A percentile compares a stretch with the other conserved stretches of the same genome.
phyloP scores from a whole-genome alignment of 2,113 vertebrate species.

The Sylvia atricapilla region DNA sequence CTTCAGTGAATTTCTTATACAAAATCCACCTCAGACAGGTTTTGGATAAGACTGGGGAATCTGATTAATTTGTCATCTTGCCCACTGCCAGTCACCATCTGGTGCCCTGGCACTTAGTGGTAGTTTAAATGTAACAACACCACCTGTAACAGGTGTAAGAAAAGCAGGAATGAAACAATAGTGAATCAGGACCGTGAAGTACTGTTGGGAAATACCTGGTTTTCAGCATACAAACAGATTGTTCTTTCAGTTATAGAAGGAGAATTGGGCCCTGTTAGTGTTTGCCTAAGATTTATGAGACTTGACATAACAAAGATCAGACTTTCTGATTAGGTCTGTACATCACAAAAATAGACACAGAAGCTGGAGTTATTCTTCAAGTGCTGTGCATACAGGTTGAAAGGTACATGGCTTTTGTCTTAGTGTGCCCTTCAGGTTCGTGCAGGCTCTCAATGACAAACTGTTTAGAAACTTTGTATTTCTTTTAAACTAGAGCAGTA shows the following conservation, averaged over 20 bases:
- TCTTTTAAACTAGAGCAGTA: background rate
- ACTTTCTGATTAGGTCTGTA: background rate
- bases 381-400: background rate
- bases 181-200: background rate
- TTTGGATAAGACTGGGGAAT: background rate
- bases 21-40: background rate
- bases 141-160: background rate
- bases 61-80: background rate
- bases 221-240: background rate
- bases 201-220: background rate
- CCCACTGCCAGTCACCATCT: background rate
- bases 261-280: background rate
- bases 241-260: conserved; percentile 15
- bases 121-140: background rate
- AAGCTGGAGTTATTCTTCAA: background rate
- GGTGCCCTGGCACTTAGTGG: background rate
- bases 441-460: background rate
- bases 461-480: background rate
- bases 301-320: background rate
- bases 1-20: background rate
- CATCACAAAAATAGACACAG: background rate
- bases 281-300: background rate
- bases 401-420: background rate
- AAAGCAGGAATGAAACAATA: background rate
- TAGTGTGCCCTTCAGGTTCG: background rate